Percentiles rank a stretch among this genome's conserved stretches.
phyloP scores from a whole-genome alignment of 2,888 invertebrate species.

The Tetragonula carbonaria region DNA sequence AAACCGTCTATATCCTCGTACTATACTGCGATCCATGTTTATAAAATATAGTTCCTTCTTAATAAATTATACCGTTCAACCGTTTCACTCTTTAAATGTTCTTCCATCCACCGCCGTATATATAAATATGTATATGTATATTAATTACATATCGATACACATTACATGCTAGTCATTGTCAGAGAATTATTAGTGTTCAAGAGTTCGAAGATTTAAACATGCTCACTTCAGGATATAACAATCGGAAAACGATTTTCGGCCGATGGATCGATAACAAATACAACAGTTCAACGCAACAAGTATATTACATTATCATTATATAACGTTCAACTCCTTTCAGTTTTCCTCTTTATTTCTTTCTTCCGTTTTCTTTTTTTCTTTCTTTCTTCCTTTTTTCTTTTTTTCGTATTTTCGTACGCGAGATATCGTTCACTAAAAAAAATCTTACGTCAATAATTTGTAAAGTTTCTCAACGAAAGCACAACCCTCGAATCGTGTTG shows the following conservation, averaged over 20 bases:
- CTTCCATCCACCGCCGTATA: constrained; percentile 18
- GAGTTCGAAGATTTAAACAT: constrained; percentile 74
- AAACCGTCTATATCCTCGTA: not conserved
- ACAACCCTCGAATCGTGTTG: constrained; percentile 3
- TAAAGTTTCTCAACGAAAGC: constrained; percentile 11
- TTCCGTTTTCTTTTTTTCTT: not conserved
- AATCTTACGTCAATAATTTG: not conserved
- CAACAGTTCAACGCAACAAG: constrained; percentile 41
- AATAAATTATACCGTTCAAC: constrained; percentile 18
- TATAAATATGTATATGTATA: constrained; percentile 54
- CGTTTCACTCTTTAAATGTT: not conserved
- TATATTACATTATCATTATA: constrained; percentile 16
- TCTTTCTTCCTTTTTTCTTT: too few relatives aligned
- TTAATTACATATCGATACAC: constrained; percentile 74
- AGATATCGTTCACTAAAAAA: constrained; percentile 21
- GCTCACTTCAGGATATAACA: constrained; percentile 65
- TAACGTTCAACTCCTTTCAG: constrained; percentile 2
- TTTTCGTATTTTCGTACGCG: not conserved
- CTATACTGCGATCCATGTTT: not conserved
- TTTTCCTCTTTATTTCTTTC: not conserved
- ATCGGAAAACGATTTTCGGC: constrained; percentile 36
- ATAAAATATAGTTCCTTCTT: constrained; percentile 19
- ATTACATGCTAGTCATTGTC: constrained; percentile 80
- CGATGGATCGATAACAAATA: constrained; percentile 40
- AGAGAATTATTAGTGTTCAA: constrained; percentile 77